These are phyloP conservation scores for Paraescarpia echinospica DNA, from an alignment of 1,140 invertebrate genomes.

Conservation along the genomic window DNA sequence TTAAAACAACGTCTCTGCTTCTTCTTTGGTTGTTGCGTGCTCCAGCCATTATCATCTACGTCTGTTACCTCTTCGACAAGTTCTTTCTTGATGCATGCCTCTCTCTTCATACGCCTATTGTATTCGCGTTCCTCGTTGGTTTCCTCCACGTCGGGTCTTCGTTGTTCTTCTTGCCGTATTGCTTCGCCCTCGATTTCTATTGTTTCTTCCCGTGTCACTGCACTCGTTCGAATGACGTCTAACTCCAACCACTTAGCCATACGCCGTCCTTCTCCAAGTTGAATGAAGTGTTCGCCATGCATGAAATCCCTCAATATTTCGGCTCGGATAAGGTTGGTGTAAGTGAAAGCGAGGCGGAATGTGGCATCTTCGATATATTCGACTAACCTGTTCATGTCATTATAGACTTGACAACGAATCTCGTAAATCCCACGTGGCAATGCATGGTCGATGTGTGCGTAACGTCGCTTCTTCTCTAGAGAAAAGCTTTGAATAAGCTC, in stretches of 20 bases:
- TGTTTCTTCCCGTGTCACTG: neutral
- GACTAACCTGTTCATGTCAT: neutral
- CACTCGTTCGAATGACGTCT: neutral
- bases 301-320: constrained; percentile 5
- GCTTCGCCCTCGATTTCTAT: constrained; percentile 27
- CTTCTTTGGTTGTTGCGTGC: constrained; percentile 28
- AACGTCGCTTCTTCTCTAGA: constrained; percentile 26
- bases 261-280: neutral
- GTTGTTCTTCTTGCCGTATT: constrained; percentile 13
- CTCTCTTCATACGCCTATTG: neutral
- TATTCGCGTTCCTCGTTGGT: neutral
- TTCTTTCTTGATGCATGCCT: constrained; percentile 23
- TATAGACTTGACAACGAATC: constrained; percentile 33
- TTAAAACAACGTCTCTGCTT: neutral
- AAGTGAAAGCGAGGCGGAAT: neutral
- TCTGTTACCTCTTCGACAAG: neutral
- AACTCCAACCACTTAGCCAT: neutral
- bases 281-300: neutral
- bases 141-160: constrained; percentile 26
- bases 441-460: neutral
- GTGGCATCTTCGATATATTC: neutral
- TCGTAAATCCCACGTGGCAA: constrained; percentile 26
- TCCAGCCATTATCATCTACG: neutral
- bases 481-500: constrained; percentile 44
- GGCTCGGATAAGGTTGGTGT: constrained; percentile 18